A percentile compares a stretch with the other conserved stretches of the same genome.
These are phyloP conservation scores for Steinernema scapterisci DNA, from an alignment of 2,888 invertebrate genomes.

Conservation along the genomic window DNA sequence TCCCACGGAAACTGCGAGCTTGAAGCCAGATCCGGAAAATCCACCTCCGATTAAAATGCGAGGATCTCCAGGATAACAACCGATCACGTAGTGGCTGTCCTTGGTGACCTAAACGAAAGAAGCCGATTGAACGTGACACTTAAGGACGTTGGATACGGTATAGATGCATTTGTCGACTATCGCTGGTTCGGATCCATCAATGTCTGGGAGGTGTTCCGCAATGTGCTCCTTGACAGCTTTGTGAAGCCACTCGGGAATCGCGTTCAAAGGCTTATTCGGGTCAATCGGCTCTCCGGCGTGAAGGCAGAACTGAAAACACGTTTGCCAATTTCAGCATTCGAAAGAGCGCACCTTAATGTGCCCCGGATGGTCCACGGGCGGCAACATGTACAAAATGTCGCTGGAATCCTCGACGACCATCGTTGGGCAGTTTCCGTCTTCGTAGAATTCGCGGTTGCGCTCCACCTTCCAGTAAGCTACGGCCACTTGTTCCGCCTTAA, in stretches of 20 bases:
- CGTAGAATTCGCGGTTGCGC: neutral
- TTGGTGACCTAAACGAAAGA: neutral
- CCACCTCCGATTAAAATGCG: slow-evolving; percentile 4
- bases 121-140: neutral
- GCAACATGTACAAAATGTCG: slow-evolving; percentile 4
- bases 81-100: slow-evolving; percentile 16
- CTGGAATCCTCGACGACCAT: neutral
- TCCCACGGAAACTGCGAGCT: neutral
- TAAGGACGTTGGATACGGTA: neutral
- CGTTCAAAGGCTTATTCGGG: neutral
- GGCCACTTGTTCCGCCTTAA: slow-evolving; percentile 1
- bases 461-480: neutral
- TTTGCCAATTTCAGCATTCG: neutral
- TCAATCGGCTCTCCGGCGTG: slow-evolving; percentile 1
- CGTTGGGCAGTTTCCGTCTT: neutral
- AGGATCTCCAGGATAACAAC: neutral
- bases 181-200: neutral
- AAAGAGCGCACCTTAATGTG: slow-evolving; percentile 3
- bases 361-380: neutral
- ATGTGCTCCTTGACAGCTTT: neutral
- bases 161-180: neutral
- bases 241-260: neutral
- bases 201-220: neutral
- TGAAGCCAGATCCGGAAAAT: slow-evolving; percentile 15
- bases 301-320: neutral